Conservation (phyloP, 2,888 invertebrate genomes). For the Spodoptera littoralis region DNA sequence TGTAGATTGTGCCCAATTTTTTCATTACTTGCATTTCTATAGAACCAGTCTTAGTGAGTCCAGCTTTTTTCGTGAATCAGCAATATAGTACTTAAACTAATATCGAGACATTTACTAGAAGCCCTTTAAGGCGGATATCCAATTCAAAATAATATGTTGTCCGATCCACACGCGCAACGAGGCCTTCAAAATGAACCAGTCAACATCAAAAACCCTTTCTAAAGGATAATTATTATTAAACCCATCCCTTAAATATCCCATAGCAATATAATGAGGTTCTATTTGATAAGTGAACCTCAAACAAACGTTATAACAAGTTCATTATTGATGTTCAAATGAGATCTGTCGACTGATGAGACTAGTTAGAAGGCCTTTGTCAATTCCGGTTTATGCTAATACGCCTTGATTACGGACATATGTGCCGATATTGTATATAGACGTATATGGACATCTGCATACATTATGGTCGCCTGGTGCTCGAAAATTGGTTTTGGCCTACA, state of each 20-base stretch:
- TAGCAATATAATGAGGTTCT: constrained; percentile 29
- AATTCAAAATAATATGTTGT: too few relatives aligned
- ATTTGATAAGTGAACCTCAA: constrained; percentile 49
- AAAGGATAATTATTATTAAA: constrained; percentile 19
- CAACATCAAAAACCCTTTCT: not conserved
- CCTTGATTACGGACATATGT: constrained; percentile 60
- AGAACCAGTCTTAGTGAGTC: too few relatives aligned
- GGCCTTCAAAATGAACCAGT: not conserved
- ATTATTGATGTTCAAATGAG: constrained; percentile 58
- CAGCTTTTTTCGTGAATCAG: too few relatives aligned
- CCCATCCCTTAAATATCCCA: constrained; percentile 8
- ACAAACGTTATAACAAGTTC: constrained; percentile 48
- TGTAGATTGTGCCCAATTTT: too few relatives aligned
- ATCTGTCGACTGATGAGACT: constrained; percentile 48
- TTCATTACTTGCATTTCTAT: too few relatives aligned
- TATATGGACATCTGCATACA: constrained; percentile 43
- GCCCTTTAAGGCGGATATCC: too few relatives aligned
- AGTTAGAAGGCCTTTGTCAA: constrained; percentile 65
- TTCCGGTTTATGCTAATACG: constrained; percentile 64
- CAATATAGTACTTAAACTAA: too few relatives aligned
- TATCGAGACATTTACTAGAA: too few relatives aligned
- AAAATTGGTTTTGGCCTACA: constrained; percentile 41
- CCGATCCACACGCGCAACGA: not conserved
- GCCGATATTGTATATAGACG: constrained; percentile 34
- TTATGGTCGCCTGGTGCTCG: constrained; percentile 43